Percentiles rank a stretch among this genome's conserved stretches.
Evolutionary conservation across 2,113 vertebrate species (phyloP).

Genomic region (Percina caprodes): DNA sequence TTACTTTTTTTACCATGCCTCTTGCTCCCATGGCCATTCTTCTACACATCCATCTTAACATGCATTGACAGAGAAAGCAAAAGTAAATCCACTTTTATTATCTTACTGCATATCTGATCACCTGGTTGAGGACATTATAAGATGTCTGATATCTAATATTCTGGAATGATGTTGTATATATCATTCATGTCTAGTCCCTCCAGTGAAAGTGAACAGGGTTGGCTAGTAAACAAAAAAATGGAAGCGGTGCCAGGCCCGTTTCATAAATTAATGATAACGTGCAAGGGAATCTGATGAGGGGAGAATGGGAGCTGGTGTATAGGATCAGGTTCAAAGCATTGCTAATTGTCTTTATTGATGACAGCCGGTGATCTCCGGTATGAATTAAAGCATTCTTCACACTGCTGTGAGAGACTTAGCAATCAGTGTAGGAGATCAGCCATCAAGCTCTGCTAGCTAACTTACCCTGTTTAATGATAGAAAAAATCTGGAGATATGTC

Average conservation of each 20-base stretch:
- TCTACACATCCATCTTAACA: not conserved
- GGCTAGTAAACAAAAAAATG: conserved; percentile 59
- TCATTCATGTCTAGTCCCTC: conserved; percentile 22
- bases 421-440: conserved; percentile 35
- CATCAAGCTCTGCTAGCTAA: conserved; percentile 10
- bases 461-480: not conserved
- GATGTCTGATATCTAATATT: conserved; percentile 27
- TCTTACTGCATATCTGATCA: conserved; percentile 23
- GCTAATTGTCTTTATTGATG: conserved; percentile 68
- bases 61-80: conserved; percentile 6
- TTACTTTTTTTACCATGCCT: too few species aligned
- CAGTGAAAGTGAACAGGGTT: conserved; percentile 38
- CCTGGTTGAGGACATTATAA: conserved; percentile 13
- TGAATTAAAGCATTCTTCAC: conserved; percentile 41
- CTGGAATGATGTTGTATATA: not conserved
- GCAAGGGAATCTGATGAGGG: conserved; percentile 48
- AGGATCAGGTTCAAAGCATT: conserved; percentile 55
- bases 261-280: conserved; percentile 69
- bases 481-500: not conserved
- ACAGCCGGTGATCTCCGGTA: conserved; percentile 51
- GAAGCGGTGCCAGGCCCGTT: conserved; percentile 45
- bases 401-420: conserved; percentile 37
- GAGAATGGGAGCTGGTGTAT: conserved; percentile 45
- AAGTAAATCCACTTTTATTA: conserved; percentile 5
- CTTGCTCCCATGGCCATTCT: too few species aligned